These are phyloP conservation scores for Palythoa heliodiscus DNA, from an alignment of 92 coral and sea anemone genomes.

Conservation along the genomic window DNA sequence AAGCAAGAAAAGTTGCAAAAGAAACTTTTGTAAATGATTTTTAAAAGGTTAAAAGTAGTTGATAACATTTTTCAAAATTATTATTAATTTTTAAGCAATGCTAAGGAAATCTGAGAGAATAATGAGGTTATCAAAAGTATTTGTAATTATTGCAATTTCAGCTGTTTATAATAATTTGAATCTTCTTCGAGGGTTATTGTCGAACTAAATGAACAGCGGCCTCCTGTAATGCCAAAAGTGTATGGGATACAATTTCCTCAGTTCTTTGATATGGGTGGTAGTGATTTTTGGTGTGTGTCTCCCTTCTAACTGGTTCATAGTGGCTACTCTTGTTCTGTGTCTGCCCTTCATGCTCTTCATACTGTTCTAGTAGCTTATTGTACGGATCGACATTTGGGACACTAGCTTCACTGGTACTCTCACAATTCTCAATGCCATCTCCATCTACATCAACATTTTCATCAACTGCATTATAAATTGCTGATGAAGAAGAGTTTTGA, in stretches of 20 bases:
- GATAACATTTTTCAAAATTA: too few species aligned
- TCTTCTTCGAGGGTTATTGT: neutral
- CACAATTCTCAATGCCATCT: neutral
- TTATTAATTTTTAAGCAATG: too few species aligned
- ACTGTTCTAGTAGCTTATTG: slow-evolving; percentile 26
- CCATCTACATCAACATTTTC: slow-evolving; percentile 17
- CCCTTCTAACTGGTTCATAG: slow-evolving; percentile 20
- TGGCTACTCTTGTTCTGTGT: neutral
- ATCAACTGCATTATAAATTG: neutral
- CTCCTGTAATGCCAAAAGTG: slow-evolving; percentile 74
- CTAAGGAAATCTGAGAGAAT: too few species aligned
- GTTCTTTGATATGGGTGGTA: slow-evolving; percentile 34
- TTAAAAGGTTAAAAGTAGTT: too few species aligned
- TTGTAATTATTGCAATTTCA: too few species aligned
- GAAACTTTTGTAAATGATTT: too few species aligned
- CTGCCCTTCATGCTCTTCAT: slow-evolving; percentile 32
- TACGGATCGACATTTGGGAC: slow-evolving; percentile 11
- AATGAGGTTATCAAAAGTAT: too few species aligned
- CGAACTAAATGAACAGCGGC: slow-evolving; percentile 62
- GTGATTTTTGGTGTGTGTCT: neutral
- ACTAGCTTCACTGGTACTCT: neutral
- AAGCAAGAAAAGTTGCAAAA: too few species aligned
- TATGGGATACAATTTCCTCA: slow-evolving; percentile 63
- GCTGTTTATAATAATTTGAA: neutral
- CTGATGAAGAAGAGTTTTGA: neutral